Evolutionary conservation across 2,797 vertebrate genomes (phyloP), one percentile per base, ranked within the genome.

Genomic region (Prunella strophiata): DNA sequence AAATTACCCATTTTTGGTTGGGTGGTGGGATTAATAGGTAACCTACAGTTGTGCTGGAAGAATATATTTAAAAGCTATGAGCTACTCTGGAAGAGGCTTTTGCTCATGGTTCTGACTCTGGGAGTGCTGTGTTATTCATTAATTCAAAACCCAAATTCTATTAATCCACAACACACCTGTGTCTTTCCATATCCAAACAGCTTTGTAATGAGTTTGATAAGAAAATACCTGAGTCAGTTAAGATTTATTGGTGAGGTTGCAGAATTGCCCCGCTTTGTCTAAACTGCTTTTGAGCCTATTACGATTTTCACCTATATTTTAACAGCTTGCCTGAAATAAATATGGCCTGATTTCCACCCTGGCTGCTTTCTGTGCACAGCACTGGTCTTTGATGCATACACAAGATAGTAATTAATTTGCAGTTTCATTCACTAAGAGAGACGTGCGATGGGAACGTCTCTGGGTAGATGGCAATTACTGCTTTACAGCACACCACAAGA

Each of bases 381-480:
- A 9, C 36, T 93, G 77, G 93, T 94, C 89, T 94, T 94, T 87
- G 94, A 94, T 94, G 90, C 93, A 83, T 93, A 42, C 85, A 88
- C 54, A 91, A 95, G 86, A 91, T 73, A 91, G 93, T 97, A 96
- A 96, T 96, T 96, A 96, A 96, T 96, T 85, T 93, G 75, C 81
- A 89, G 86, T 70, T 94, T 92, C 89, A 89, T 94, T 93, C 84
- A 80, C 54, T 62, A 20, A 59, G 89, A 91, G 88, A 93, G 86
- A 93, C 7, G 10, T n/a, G 72, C 50, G 22, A 85, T 85, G 90
- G 94, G 90, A 85, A 57, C 0, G 9, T 95, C 96, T 94, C 93
- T 70, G 88, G 95, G 91, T 73, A 80, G 94, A 88, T n/a, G 68
- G 91, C 95, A 96, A 94, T 96, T 95, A 95, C 83, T 45, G 80